phyloP scores from a whole-genome alignment of 2,113 vertebrate genomes.

The Melanerpes aurifrons region DNA sequence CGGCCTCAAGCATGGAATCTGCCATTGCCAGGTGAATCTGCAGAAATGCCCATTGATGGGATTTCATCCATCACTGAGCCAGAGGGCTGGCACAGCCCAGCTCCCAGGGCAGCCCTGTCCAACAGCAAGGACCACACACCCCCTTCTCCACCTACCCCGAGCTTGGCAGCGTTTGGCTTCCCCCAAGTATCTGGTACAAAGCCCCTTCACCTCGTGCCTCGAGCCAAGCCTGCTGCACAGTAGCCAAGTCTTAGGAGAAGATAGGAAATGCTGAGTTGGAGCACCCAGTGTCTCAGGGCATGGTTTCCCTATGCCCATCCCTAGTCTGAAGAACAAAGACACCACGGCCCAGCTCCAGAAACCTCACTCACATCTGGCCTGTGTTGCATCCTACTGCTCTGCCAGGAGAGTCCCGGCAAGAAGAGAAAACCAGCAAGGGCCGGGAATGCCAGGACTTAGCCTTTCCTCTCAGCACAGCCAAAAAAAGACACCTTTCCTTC shows the following conservation, averaged over 20 bases:
- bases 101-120: background rate
- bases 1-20: background rate
- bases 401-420: background rate
- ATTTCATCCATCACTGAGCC: conserved; percentile 18
- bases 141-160: background rate
- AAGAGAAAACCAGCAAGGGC: background rate
- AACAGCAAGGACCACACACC: background rate
- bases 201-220: background rate
- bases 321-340: conserved; percentile 66
- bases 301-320: background rate
- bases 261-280: background rate
- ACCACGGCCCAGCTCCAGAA: conserved; percentile 35
- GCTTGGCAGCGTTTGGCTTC: background rate
- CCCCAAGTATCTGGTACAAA: background rate
- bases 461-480: background rate
- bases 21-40: background rate
- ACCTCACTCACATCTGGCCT: conserved; percentile 24
- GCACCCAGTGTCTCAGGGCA: fast-evolving
- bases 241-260: background rate
- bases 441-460: background rate
- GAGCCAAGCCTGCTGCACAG: background rate
- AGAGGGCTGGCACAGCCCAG: background rate
- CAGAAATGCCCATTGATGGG: conserved; percentile 42
- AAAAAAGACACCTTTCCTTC: background rate
- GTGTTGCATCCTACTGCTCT: background rate